Evolutionary conservation across 1,140 invertebrate genomes (phyloP).

Genomic region (Pogonognathellus flavescens): DNA sequence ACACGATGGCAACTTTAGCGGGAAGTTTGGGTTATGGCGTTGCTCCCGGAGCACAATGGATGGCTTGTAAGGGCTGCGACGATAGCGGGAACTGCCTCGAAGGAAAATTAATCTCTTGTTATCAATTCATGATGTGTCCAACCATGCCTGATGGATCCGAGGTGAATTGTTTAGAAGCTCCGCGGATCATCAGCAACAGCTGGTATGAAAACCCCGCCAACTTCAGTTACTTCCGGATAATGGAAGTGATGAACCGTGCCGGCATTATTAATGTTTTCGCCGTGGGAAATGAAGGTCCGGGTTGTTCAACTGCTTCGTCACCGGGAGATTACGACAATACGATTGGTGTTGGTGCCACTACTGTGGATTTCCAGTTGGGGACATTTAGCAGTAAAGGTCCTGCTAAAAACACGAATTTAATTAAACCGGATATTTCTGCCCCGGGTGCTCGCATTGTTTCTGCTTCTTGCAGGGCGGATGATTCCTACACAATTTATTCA

Average conservation of each 20-base stretch:
- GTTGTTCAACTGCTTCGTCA: conserved; percentile 18
- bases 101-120: conserved; percentile 31
- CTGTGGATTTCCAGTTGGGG: background rate
- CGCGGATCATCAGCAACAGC: background rate
- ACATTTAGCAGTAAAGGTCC: conserved; percentile 32
- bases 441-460: conserved; percentile 49
- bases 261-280: conserved; percentile 42
- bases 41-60: conserved; percentile 54
- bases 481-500: background rate
- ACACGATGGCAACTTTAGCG: conserved; percentile 22
- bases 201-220: background rate
- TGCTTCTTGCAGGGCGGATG: background rate
- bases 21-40: conserved; percentile 43
- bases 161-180: conserved; percentile 21
- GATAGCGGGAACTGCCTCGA: background rate
- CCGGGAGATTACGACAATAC: conserved; percentile 47
- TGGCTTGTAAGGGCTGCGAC: conserved; percentile 55
- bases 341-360: conserved; percentile 41
- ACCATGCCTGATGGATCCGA: background rate
- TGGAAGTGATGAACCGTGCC: background rate
- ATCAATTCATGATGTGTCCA: conserved; percentile 57
- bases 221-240: background rate
- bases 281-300: conserved; percentile 30
- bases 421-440: conserved; percentile 51
- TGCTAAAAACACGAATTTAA: background rate